phyloP scores from a whole-genome alignment of 2,797 vertebrate genomes.

The Schizopygopsis pylzovi region DNA sequence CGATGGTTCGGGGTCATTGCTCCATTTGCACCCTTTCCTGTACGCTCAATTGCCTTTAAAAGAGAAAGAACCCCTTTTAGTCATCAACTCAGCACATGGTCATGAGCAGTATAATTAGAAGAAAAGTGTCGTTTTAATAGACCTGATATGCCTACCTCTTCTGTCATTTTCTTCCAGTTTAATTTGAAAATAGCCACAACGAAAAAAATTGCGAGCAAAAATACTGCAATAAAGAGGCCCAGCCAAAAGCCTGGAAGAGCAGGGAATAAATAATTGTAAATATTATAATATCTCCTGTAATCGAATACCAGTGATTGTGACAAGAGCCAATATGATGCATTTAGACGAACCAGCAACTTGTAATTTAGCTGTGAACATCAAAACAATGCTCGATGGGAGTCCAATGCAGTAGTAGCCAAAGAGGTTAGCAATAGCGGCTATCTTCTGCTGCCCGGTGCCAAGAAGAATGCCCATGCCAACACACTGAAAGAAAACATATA shows the following conservation, averaged over 20 bases:
- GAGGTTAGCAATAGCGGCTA: slow-evolving; percentile 88
- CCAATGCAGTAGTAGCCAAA: slow-evolving; percentile 87
- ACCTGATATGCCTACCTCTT: slow-evolving; percentile 75
- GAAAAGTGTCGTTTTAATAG: neutral
- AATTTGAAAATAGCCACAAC: slow-evolving; percentile 79
- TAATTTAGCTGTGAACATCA: slow-evolving; percentile 86
- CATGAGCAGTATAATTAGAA: neutral
- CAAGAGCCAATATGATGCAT: neutral
- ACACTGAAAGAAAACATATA: slow-evolving; percentile 71
- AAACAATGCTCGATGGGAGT: slow-evolving; percentile 80
- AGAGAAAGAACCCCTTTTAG: neutral
- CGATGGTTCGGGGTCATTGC: slow-evolving; percentile 44
- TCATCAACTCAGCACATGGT: slow-evolving; percentile 3
- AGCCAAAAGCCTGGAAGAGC: slow-evolving; percentile 85
- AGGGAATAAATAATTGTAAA: neutral
- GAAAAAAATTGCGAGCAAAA: slow-evolving; percentile 83
- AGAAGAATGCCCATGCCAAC: slow-evolving; percentile 86
- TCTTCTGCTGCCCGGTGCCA: slow-evolving; percentile 89
- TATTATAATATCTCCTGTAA: neutral
- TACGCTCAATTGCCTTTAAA: slow-evolving; percentile 61
- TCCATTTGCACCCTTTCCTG: slow-evolving; percentile 49
- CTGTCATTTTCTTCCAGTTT: slow-evolving; percentile 82
- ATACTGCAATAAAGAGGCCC: slow-evolving; percentile 82
- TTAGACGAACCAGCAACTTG: slow-evolving; percentile 81
- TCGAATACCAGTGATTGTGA: neutral